Conservation (phyloP, 2,113 vertebrate species). For the Arizona elegans region DNA sequence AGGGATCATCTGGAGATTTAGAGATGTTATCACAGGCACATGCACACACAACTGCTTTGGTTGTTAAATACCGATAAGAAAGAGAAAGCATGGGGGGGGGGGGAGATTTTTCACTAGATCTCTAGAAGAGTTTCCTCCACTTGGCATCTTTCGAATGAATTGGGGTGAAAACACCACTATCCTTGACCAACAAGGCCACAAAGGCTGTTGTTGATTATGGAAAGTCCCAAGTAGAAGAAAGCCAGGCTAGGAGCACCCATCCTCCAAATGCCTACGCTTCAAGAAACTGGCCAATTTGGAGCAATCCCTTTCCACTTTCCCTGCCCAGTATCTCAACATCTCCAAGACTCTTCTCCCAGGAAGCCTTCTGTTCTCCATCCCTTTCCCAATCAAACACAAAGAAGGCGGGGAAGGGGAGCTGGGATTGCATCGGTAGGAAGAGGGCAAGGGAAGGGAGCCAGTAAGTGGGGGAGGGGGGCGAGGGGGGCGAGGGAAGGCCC, state of each 20-base stretch:
- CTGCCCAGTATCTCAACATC: neutral
- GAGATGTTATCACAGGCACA: neutral
- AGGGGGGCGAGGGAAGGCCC: neutral
- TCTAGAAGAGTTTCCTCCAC: neutral
- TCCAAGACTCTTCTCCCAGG: neutral
- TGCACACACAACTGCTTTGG: neutral
- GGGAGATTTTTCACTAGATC: neutral
- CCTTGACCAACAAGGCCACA: neutral
- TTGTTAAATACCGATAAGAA: neutral
- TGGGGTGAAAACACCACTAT: neutral
- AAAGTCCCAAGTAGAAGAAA: neutral
- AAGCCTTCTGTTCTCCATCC: neutral
- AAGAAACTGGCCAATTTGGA: neutral
- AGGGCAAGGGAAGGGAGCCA: neutral
- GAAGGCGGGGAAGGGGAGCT: neutral
- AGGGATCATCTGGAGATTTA: neutral
- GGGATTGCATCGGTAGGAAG: neutral
- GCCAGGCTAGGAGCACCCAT: neutral
- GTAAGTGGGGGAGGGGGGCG: neutral
- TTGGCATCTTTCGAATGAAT: neutral
- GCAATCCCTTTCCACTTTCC: neutral
- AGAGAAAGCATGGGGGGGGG: neutral
- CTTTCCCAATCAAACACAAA: neutral
- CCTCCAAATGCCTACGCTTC: neutral
- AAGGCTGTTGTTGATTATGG: neutral